These are phyloP conservation scores for Sturnus vulgaris DNA, from an alignment of 2,113 vertebrate genomes.

Conservation along the genomic window DNA sequence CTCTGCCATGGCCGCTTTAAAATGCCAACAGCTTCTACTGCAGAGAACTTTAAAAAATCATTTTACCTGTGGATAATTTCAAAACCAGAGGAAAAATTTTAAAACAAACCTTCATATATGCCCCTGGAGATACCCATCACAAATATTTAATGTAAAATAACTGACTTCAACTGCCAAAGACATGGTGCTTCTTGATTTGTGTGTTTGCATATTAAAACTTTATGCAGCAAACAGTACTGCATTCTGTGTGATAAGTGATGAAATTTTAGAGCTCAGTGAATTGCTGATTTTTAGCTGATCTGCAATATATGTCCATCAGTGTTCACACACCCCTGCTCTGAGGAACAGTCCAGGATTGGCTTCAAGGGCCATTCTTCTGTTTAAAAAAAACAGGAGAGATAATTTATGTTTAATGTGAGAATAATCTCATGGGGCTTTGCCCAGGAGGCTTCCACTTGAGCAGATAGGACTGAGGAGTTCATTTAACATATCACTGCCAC, in stretches of 20 bases:
- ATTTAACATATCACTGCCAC: neutral
- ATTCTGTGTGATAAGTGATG: neutral
- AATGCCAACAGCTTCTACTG: neutral
- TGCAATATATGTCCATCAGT: neutral
- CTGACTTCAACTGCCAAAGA: neutral
- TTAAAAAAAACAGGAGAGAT: neutral
- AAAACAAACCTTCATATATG: neutral
- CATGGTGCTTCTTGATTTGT: neutral
- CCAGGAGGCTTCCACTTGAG: neutral
- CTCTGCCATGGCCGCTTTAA: neutral
- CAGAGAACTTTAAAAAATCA: neutral
- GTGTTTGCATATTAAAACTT: neutral
- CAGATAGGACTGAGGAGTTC: neutral
- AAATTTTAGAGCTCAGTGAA: neutral
- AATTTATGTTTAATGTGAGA: neutral
- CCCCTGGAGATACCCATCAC: neutral
- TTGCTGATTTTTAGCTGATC: neutral
- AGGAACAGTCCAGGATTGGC: neutral
- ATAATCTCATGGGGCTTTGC: neutral
- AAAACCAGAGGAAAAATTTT: neutral
- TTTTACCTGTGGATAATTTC: neutral
- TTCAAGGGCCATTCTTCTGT: neutral
- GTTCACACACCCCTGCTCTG: neutral
- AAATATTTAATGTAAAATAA: neutral
- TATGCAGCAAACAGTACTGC: neutral